Evolutionary conservation across 2,888 invertebrate genomes (phyloP), one percentile per base, ranked within the genome.

Genomic region (Lycia hirtaria): DNA sequence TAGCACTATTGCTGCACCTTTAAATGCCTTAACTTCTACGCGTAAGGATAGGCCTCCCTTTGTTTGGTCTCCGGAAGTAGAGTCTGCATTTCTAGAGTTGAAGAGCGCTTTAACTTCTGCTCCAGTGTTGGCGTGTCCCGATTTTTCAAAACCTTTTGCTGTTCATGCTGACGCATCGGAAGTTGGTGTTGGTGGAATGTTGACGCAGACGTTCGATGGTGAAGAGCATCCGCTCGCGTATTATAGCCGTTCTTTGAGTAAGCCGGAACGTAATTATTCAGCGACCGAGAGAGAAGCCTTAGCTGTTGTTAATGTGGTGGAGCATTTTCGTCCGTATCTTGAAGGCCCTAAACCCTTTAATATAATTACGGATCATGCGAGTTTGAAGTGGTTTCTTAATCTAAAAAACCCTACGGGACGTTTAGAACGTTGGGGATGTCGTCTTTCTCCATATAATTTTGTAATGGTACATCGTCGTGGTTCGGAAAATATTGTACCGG

Each of bases 321-420:
- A 50, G 32, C 32, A 50, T 32, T 50, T 40, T 20, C 40, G 50
- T 10, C 22, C 33, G 6, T 47, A 47, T 10, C 12, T 47, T 1
- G 47, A 47, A 35, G 33, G 33, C 14, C 10, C 32, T 22, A 19
- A 33, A 33, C 22, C 14, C 20, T n/a, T n/a, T n/a, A n/a, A n/a
- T n/a, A n/a, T n/a, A n/a, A n/a, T n/a, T 45, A 49, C 35, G 20
- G 56, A 43, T 28, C 58, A 50, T n/a, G 32, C 45, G 3, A 35
- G 51, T 9, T 40, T 55, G 1, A 54, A 60, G 22, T 62, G 48
- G 57, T 55, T 55, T 24, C 14, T 52, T 4, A 52, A 48, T 3
- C 9, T 57, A n/a, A n/a, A n/a, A n/a, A n/a, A n/a, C n/a, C n/a
- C n/a, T n/a, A n/a, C n/a, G n/a, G n/a, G n/a, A n/a, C n/a, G n/a